Base-by-base conservation (phyloP, 2,113 vertebrate genomes). In the Anarrhichthys ocellatus region DNA sequence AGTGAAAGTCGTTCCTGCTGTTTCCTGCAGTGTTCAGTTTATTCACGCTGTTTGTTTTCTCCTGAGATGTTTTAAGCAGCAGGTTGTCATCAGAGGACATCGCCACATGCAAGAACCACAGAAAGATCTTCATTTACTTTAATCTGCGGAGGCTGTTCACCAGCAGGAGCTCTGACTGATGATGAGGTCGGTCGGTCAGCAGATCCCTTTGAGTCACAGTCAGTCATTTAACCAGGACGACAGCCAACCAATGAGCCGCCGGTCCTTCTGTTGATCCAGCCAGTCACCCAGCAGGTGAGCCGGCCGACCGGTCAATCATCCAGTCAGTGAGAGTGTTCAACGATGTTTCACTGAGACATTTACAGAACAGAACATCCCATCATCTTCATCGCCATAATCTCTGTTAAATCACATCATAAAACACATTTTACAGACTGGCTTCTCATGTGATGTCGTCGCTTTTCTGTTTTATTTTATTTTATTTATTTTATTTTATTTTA, bases 141-240 rank as follows among this genome's bases (percentile, higher is more conserved):
- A 38, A 24, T 54, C 58, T 38, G 17, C 20, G 48, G 18, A 42
- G 62, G 6, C 22, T 5, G 56, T 61, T 81, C 18, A 46, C 81
- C 15, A 78, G 40, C 52, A 44, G 65, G 65, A 70, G 78, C 76
- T 80, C n/a, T 70, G 59, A 44, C 64, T 14, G 82, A 85, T 24
- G 82, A 77, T 6, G 59, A 83, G 27, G 27, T 27, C 27, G 27
- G 27, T 27, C 27, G 82, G 87, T 86, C 85, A 86, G 81, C 29
- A 62, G 71, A 66, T 78, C 82, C 80, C 82, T 63, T 63, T 73
- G 83, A 88, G 80, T 87, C 86, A 80, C 66, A 67, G 88, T 72
- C 76, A 76, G 84, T 17, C 0, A 34, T 71, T 65, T 86, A 88
- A 65, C 48, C 73, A 84, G 32, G 32, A 32, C 32, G 78, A 62